Percentiles rank a stretch among this genome's conserved stretches.
phyloP scores from a whole-genome alignment of 2,113 vertebrate genomes.

The Malurus elegans region DNA sequence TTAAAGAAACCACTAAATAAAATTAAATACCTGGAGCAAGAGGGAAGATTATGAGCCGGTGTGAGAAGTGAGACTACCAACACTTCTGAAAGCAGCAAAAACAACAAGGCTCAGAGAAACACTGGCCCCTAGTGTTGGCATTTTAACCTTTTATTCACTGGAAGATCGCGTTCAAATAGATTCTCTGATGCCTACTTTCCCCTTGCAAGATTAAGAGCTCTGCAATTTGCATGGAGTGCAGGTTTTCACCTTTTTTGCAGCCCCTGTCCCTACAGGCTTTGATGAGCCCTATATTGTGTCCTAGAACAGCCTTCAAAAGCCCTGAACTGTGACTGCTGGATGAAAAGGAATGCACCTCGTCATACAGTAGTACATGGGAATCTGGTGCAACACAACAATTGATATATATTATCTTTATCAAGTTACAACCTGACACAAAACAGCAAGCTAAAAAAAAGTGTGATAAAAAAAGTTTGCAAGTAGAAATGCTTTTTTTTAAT shows the following conservation, averaged over 20 bases:
- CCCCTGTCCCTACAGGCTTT: fast-evolving
- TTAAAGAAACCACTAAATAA: background rate
- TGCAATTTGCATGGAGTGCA: background rate
- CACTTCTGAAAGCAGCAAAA: background rate
- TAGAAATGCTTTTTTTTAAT: background rate
- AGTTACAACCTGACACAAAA: background rate
- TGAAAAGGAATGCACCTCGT: background rate
- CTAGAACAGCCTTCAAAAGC: background rate
- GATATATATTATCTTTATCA: background rate
- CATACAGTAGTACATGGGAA: fast-evolving
- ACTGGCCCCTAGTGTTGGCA: background rate
- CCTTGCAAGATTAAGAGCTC: background rate
- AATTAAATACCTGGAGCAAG: background rate
- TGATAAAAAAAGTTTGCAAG: background rate
- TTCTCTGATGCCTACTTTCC: background rate
- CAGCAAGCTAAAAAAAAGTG: background rate
- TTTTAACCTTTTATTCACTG: background rate
- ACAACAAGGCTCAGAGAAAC: background rate
- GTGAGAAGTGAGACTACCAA: fast-evolving
- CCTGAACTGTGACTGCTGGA: background rate
- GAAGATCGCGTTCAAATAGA: fast-evolving
- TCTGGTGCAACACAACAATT: fast-evolving
- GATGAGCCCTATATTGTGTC: background rate
- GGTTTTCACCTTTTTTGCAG: background rate
- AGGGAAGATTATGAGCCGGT: background rate